A percentile compares a stretch with the other conserved stretches of the same genome.
Evolutionary conservation across 2,888 invertebrate genomes (phyloP).

Genomic region (Mesorhabditis sp.): DNA sequence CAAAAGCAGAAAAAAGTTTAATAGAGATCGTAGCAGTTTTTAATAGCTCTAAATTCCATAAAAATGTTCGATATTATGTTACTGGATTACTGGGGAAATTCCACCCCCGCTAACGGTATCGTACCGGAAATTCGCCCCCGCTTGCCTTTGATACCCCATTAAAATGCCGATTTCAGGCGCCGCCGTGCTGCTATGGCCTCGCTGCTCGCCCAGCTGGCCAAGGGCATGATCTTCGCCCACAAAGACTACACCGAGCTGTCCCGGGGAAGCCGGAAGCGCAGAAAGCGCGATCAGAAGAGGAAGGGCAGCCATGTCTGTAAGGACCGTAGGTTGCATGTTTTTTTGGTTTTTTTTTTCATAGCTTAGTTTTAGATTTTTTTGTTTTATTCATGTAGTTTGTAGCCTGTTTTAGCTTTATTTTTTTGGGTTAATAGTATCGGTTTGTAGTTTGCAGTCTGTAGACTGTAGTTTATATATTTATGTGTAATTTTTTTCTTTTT

Average conservation of each 20-base stretch:
- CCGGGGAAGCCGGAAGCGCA: slow-evolving; percentile 41
- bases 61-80: too few relatives aligned
- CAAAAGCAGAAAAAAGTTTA: background rate
- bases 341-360: background rate
- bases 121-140: background rate
- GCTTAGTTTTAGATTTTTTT: background rate
- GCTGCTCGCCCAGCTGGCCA: slow-evolving; percentile 53
- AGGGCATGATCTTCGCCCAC: slow-evolving; percentile 57
- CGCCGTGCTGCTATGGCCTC: slow-evolving; percentile 55
- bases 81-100: too few relatives aligned
- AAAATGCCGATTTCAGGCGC: slow-evolving; percentile 25
- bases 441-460: too few relatives aligned
- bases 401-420: too few relatives aligned
- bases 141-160: too few relatives aligned
- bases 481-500: too few relatives aligned
- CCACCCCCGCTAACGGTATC: too few relatives aligned
- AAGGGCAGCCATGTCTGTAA: slow-evolving; percentile 49
- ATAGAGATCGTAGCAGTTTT: background rate
- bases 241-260: slow-evolving; percentile 50
- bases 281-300: slow-evolving; percentile 41
- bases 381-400: background rate
- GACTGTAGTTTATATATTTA: too few relatives aligned
- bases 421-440: too few relatives aligned
- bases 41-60: background rate
- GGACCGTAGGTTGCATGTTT: slow-evolving; percentile 17